Base-by-base conservation (phyloP, 2,888 invertebrate genomes). In the Boloria selene region DNA sequence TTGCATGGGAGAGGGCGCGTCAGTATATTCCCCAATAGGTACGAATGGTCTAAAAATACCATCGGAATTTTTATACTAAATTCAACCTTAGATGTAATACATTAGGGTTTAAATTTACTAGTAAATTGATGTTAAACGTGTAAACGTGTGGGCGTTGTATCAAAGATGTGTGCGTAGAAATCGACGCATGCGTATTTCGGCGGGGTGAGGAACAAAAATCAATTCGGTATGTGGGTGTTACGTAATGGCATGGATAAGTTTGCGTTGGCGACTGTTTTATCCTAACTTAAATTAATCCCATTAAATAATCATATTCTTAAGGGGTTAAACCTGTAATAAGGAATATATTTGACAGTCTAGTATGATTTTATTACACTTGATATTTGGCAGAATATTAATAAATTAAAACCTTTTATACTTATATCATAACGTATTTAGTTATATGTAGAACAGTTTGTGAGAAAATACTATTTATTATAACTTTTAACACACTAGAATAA, bases 1-100 rank as follows among this genome's bases (percentile, higher is more conserved):
- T 89, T 86, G 86, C 88, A 88, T 88, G 87, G 80, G 74, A 91
- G 91, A 90, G 90, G 91, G 90, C 90, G 91, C 90, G 85, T 78
- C 85, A 75, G 84, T 82, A 77, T 79, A 79, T 78, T 75, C 81
- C 75, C 78, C 84, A 86, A 85, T 85, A 85, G 82, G 83, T 78
- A 82, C 79, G 86, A 87, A 88, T 84, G 81, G 82, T 90, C 91
- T 92, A 90, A 90, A 91, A 91, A 91, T 91, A 90, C 76, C 83
- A 83, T 72, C 61, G 63, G 55, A 67, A 52, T 58, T 17, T 10
- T 38, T 58, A 18, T 5, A 47, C 3, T 73, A 77, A 72, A 66
- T 13, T 62, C 17, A 52, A 73, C 76, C 69, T 70, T 81, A 79
- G 55, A 0, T 0, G 1, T 4, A 0, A 0, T 0, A 0, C 0